Base-by-base conservation (phyloP, 2,797 vertebrate species). In the Mustela erminea region DNA sequence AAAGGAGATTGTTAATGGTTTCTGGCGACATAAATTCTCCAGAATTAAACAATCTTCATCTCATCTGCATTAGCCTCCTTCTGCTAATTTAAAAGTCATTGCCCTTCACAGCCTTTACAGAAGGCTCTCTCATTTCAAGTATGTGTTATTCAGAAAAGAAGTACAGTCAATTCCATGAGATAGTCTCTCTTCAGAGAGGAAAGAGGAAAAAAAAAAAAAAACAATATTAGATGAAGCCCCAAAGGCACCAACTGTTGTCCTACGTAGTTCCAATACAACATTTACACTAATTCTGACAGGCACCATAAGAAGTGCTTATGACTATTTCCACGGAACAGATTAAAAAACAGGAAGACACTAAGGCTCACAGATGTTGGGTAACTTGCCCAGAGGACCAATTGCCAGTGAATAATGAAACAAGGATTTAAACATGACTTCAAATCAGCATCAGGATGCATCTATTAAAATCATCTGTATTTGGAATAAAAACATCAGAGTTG, bases 51-150 rank as follows among this genome's bases (percentile, higher is more conserved):
- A 86, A 86, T 77, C 77, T 62, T 62, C 12, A 92, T 92, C 80
- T 97, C 64, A 38, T 87, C 49, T 68, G 43, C 14, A 0, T 92
- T 75, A 78, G 66, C 43, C 52, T 82, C 56, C 41, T 58, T 94
- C 95, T 78, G 32, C 66, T 98, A 96, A 81, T 94, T 94, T 96
- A 87, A 87, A 70, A 93, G 46, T 58, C 52, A 85, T 87, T 94
- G 46, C 41, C 58, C 75, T 92, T 95, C 87, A 82, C 23, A 93
- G 60, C 12, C 56, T 92, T 90, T 96, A 64, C 18, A 46, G 81
- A 84, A 93, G 68, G 21, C 77, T 81, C 89, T 95, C 58, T 95
- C 77, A 80, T 88, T 87, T 96, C 82, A 85, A 93, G 72, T 43
- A 58, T 49, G n/a, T 87, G 52, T 91, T 95, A 93, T 89, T 94